Conservation (phyloP, 2,113 vertebrate species). For the Xenus cinereus region DNA sequence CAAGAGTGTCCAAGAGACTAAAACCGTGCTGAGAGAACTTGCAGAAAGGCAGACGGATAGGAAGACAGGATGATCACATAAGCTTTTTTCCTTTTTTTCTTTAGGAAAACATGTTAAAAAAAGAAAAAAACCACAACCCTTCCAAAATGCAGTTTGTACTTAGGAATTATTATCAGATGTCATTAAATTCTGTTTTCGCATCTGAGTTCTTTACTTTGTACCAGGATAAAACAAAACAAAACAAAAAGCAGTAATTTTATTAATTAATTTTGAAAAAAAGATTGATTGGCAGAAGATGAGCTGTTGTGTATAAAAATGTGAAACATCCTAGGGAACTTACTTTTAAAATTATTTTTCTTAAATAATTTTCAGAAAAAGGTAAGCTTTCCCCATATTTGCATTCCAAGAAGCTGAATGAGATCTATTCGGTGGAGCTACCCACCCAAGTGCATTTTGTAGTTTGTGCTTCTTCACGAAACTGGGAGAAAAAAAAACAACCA, state of each 20-base stretch:
- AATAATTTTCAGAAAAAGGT: neutral
- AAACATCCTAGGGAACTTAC: neutral
- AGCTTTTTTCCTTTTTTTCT: too few species aligned
- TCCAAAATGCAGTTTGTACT: neutral
- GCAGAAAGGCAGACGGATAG: neutral
- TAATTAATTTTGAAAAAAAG: neutral
- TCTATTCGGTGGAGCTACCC: neutral
- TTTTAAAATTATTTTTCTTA: neutral
- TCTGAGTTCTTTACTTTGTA: neutral
- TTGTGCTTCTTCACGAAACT: neutral
- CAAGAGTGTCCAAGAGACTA: neutral
- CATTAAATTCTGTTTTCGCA: neutral
- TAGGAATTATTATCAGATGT: neutral
- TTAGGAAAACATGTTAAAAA: neutral
- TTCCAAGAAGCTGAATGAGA: neutral
- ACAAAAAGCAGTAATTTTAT: neutral
- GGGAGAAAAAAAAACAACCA: neutral
- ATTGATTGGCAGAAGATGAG: neutral
- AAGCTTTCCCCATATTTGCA: neutral
- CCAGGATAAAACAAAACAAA: neutral
- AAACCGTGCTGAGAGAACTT: neutral
- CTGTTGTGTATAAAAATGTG: neutral
- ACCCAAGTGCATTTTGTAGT: neutral
- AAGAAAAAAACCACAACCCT: neutral
- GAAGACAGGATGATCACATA: neutral